These are phyloP conservation scores for Ericerus pela DNA, from an alignment of 1,140 invertebrate genomes.

Conservation along the genomic window DNA sequence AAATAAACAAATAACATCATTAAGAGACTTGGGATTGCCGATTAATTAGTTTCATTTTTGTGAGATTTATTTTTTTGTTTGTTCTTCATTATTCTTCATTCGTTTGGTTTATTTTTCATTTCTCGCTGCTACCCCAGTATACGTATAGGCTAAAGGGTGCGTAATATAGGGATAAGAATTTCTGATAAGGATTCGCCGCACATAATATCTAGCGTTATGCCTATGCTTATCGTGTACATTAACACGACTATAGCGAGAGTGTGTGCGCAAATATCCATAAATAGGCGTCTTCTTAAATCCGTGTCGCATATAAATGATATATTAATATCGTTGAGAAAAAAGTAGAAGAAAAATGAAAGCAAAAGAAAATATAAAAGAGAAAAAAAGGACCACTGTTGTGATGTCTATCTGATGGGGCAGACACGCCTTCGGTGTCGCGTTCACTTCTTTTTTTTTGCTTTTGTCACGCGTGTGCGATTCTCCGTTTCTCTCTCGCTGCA, in stretches of 20 bases:
- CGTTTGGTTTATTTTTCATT: neutral
- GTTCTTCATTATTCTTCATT: neutral
- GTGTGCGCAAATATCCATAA: constrained; percentile 11
- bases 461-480: neutral
- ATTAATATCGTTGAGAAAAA: constrained; percentile 3
- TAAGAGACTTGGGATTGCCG: too few species aligned
- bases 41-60: neutral
- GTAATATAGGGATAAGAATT: neutral
- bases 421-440: constrained; percentile 7
- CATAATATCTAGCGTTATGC: constrained; percentile 4
- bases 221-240: constrained; percentile 6
- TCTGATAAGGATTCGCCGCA: neutral
- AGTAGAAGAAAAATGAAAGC: too few species aligned
- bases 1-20: too few species aligned
- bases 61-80: neutral
- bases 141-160: neutral
- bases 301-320: constrained; percentile 11
- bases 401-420: neutral
- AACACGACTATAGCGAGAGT: neutral
- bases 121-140: too few species aligned
- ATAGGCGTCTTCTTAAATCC: constrained; percentile 6
- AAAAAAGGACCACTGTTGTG: too few species aligned
- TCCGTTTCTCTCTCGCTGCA: neutral
- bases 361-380: too few species aligned
- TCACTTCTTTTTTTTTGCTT: neutral